Base-by-base conservation (phyloP, 2,113 vertebrate species). In the Cisticola juncidis region DNA sequence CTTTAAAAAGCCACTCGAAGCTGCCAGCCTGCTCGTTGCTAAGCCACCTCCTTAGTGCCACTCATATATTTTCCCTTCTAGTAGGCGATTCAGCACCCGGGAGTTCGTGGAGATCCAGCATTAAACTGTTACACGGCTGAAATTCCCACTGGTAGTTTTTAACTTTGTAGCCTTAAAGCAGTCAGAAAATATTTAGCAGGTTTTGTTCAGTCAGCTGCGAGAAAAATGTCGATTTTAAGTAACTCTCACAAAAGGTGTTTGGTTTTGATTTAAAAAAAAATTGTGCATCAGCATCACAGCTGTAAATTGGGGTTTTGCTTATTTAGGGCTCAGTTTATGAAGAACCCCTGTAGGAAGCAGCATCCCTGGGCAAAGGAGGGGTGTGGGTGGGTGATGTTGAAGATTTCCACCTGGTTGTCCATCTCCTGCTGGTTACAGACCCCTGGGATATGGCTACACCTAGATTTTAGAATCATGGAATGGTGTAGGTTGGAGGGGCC, bases 41-140 rank as follows among this genome's bases (percentile, higher is more conserved):
- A 84, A 83, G 92, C 51, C 12, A 5, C 31, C 89, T 86, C 4
- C 26, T 92, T 91, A 76, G 84, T 78, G 81, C 95, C 69, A 71
- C 78, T 94, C 60, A 21, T 86, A 16, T 54, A 47, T 94, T 96
- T 94, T 95, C 71, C 94, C 79, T 91, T 64, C 87, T 85, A 71
- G 62, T 24, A 88, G 82, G 65, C 9, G 1, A 40, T 82, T 86
- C 82, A 53, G 60, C 5, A 4, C 79, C 53, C 3, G 1, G 77
- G 65, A 84, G 66, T 62, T 53, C 2, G 6, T 64, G 54, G 56
- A 56, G 76, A 65, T 51, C 45, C 0, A 0, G 24, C 60, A 54
- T 33, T 57, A 68, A 90, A 84, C 61, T 50, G 1, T 70, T 70
- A 5, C 31, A 10, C 0, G 5, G 35, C 66, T 58, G 28, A 38